phyloP scores from a whole-genome alignment of 2,797 vertebrate genomes.

The Valencia hispanica region DNA sequence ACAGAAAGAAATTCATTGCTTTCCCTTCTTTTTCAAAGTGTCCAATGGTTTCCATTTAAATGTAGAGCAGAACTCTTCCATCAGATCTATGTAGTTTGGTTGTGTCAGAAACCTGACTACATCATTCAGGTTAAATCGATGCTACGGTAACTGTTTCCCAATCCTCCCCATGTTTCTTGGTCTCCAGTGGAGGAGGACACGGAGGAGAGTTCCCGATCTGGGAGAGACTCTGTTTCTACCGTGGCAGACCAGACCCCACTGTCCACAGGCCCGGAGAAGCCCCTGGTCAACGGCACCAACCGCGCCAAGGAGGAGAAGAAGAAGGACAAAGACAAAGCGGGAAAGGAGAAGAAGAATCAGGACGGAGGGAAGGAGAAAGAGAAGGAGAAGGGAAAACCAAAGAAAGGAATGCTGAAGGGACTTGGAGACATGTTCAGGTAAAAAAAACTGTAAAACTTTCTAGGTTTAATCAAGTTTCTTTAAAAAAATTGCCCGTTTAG shows the following conservation, averaged over 20 bases:
- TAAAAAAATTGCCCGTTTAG: neutral
- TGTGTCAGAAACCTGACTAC: constrained; percentile 16
- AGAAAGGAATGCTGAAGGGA: constrained; percentile 94
- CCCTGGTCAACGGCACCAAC: constrained; percentile 77
- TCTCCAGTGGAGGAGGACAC: constrained; percentile 86
- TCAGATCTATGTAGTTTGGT: constrained; percentile 23
- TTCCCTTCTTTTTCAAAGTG: neutral
- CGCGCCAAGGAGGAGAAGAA: constrained; percentile 76
- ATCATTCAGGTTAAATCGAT: too few relatives aligned
- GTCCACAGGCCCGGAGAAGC: constrained; percentile 64
- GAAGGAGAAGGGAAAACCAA: constrained; percentile 92
- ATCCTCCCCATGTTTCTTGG: neutral
- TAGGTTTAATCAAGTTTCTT: neutral
- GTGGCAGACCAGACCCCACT: constrained; percentile 84
- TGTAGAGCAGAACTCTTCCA: constrained; percentile 20
- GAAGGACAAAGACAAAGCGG: constrained; percentile 85
- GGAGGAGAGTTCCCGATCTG: constrained; percentile 93
- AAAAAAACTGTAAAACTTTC: neutral
- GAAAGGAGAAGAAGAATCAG: constrained; percentile 83
- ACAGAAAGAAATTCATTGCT: constrained; percentile 5
- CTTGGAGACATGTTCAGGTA: constrained; percentile 94
- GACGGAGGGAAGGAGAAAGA: constrained; percentile 80
- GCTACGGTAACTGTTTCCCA: constrained; percentile 8
- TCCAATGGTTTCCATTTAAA: constrained; percentile 21
- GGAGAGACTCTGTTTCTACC: constrained; percentile 94